phyloP scores from a whole-genome alignment of 2,113 vertebrate species.

The Istiophorus platypterus region DNA sequence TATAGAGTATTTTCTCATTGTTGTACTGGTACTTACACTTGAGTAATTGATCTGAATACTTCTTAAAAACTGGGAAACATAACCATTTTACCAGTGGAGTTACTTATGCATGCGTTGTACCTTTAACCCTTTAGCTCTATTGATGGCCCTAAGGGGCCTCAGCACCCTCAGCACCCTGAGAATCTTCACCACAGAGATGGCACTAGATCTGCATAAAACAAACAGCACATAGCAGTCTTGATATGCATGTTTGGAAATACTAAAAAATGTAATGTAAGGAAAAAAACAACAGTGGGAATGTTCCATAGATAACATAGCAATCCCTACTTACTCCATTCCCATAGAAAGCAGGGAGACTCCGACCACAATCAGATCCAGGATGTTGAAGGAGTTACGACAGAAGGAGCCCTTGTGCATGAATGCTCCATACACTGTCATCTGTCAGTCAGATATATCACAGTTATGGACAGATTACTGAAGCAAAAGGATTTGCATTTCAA shows the following conservation, averaged over 20 bases:
- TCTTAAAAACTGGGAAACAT: neutral
- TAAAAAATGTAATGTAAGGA: fast-evolving
- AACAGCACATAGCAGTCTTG: neutral
- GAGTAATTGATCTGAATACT: neutral
- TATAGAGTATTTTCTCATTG: neutral
- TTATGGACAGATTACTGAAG: slow-evolving; percentile 4
- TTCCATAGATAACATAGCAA: neutral
- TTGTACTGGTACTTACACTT: neutral
- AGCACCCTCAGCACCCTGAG: slow-evolving; percentile 96
- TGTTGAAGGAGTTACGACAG: slow-evolving; percentile 98
- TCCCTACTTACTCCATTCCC: slow-evolving; percentile 91
- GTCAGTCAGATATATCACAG: slow-evolving; percentile 41
- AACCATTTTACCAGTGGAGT: neutral
- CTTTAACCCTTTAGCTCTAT: slow-evolving; percentile 97
- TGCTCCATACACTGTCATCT: slow-evolving; percentile 97
- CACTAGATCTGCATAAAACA: slow-evolving; percentile 88
- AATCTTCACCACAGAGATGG: slow-evolving; percentile 99
- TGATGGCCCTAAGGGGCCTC: slow-evolving; percentile 96
- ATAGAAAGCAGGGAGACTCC: slow-evolving; percentile 95
- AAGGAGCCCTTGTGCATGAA: slow-evolving; percentile 98
- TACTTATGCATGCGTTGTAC: slow-evolving; percentile 69
- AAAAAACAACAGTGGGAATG: neutral
- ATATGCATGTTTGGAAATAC: neutral
- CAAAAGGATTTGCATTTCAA: neutral
- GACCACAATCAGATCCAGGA: slow-evolving; percentile 96